Evolutionary conservation across 2,888 invertebrate species (phyloP), one percentile per base, ranked within the genome.

Genomic region (Deilephila elpenor): DNA sequence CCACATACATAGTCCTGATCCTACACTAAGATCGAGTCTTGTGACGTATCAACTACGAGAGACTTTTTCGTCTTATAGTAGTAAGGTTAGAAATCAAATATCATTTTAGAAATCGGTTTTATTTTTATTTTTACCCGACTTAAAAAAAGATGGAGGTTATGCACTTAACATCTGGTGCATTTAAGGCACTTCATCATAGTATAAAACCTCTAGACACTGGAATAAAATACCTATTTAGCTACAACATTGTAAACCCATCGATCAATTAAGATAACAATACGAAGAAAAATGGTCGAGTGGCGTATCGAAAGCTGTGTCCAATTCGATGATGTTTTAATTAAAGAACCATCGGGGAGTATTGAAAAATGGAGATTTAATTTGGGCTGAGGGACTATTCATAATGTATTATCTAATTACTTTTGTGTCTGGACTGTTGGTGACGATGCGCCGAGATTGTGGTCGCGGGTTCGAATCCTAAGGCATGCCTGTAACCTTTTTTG

Each of bases 291-390:
- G 17, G 1, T 60, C 29, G 25, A 17, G 20, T 25, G 25, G 11
- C 44, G n/a, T 25, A 17, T 51, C 67, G 44, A 44, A 44, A 3
- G 25, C 51, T 25, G 67, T 67, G 51, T 44, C 51, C 14, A 51
- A 51, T 44, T 20, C 25, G 67, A 67, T 67, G 17, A 51, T 17
- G 67, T 17, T 51, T 6, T 67, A 17, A 67, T 67, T 67, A n/a
- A 14, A 5, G 6, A 25, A n/a, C 5, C 67, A 67, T 64, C 64
- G 4, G 44, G 44, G 67, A 4, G 25, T 25, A 67, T 67, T 67
- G 44, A 67, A 11, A 25, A 14, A 56, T 56, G 56, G 56, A 56
- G 17, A 56, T 44, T 51, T 67, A 67, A 51, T 51, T n/a, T 7
- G 17, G 44, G 5, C 44, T 29, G 11, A 4, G n/a, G 56, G 56